Base-by-base conservation (phyloP, 2,888 invertebrate species). In the Panzeria rudis region DNA sequence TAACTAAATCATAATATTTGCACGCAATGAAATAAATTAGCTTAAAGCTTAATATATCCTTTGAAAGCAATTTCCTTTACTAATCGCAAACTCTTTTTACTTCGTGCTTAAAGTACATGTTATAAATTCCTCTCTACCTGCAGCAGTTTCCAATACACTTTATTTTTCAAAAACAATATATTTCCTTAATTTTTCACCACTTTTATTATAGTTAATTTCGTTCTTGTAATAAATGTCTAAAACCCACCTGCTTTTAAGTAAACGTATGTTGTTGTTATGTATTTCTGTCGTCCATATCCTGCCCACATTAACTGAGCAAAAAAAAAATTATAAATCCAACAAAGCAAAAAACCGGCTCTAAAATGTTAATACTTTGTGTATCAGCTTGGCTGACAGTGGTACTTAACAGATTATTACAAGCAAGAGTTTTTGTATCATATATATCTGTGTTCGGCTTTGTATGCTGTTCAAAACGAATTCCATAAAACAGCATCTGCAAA, bases 241-340 rank as follows among this genome's bases (percentile, higher is more conserved):
- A 85, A 78, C 85, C 85, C 85, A 85, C 85, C 85, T 85, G 81
- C 75, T 69, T 69, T 82, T 25, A 35, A 47, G 15, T 44, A 25
- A 32, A 20, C 32, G 11, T 41, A 35, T 61, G 47, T 4, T 69
- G 25, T 69, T 62, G 11, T 41, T 56, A 50, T 44, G n/a, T 44
- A 23, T 44, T 83, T 61, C 38, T 75, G 50, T 52, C 17, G 59
- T 47, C 50, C 38, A 78, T 78, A 73, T 81, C 81, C 82, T 85
- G 81, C 82, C 85, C 84, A 85, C 81, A 72, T 77, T 20, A 77
- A 61, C 61, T 68, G 54, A 79, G 17, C 50, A 35, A 38, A 47
- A 23, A 11, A 73, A 25, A 68, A 17, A 41, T 25, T 29, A 29
- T 29, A 29, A 69, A 66, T 56, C 25, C 52, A 61, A 38, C 29